Evolutionary conservation across 2,113 vertebrate genomes (phyloP), one percentile per base, ranked within the genome.

Genomic region (Cairina moschata): DNA sequence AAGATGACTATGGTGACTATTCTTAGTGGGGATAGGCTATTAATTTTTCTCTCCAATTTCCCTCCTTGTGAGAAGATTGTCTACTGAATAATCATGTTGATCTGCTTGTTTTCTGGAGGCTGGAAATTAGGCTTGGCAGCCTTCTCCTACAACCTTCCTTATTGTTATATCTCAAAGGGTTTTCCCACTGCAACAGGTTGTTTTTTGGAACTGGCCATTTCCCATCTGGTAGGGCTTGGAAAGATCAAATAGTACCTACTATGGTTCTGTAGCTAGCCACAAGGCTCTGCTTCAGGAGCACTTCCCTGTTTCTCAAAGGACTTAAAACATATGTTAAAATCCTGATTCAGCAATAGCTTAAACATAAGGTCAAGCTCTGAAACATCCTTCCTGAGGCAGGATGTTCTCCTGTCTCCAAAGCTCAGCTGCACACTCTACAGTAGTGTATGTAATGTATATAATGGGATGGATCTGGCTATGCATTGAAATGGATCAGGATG

Each of bases 121-220:
- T 56, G 15, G 18, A 81, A 5, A 25, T 83, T 7, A 55, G 50
- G 16, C 15, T 42, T 14, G 3, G 3, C 25, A 78, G 32, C 3
- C 12, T 31, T 91, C 95, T 95, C 18, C 10, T 36, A 40, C 36
- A 65, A 4, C 2, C 3, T 5, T 71, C 60, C 14, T 68, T 52
- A 23, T 7, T 52, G 13, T 21, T 74, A 28, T 10, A 52, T 82
- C 20, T 69, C 52, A 71, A 58, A 80, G 4, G 0, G 4, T 46
- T 36, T 13, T 48, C 13, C 8, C 5, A 29, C 6, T 2, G 4
- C 7, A 77, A 48, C 2, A 67, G 5, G 1, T 2, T 68, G 3
- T 0, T 46, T 73, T 83, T 15, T 13, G 6, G 4, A 83, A 56
- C 21, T 34, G 18, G 2, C 1, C 6, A 23, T 56, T 88, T 86